Percentiles rank a stretch among this genome's conserved stretches.
Conservation (phyloP, 2,888 invertebrate genomes). For the Tolmerus cingulatus region DNA sequence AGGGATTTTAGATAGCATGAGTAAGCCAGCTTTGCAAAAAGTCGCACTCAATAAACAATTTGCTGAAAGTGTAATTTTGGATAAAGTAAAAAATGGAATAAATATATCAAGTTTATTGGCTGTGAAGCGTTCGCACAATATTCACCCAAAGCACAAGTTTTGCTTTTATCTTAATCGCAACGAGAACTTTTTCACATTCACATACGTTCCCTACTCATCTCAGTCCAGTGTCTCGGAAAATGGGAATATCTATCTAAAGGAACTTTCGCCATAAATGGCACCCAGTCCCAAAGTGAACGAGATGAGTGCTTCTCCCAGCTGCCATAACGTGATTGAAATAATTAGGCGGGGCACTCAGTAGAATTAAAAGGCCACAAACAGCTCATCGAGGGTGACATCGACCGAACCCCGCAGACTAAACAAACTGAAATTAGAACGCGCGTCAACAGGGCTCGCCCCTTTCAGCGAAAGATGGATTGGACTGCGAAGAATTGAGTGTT, state of each 20-base stretch:
- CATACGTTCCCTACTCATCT: neutral
- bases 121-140: neutral
- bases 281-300: neutral
- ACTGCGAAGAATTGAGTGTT: neutral
- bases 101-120: neutral
- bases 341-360: neutral
- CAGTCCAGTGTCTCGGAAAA: neutral
- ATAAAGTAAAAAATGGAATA: neutral
- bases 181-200: neutral
- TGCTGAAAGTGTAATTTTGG: neutral
- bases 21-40: neutral
- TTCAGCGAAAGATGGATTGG: neutral
- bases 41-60: neutral
- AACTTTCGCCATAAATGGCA: neutral
- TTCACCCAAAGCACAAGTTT: neutral
- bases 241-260: neutral
- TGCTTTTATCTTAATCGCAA: neutral
- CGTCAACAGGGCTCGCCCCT: neutral
- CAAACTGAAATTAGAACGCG: neutral
- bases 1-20: neutral
- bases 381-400: neutral
- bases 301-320: neutral
- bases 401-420: neutral
- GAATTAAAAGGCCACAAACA: constrained; percentile 19
- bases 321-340: neutral